Base-by-base conservation (phyloP, 2,888 invertebrate genomes). In the Clistopyga incitator region DNA sequence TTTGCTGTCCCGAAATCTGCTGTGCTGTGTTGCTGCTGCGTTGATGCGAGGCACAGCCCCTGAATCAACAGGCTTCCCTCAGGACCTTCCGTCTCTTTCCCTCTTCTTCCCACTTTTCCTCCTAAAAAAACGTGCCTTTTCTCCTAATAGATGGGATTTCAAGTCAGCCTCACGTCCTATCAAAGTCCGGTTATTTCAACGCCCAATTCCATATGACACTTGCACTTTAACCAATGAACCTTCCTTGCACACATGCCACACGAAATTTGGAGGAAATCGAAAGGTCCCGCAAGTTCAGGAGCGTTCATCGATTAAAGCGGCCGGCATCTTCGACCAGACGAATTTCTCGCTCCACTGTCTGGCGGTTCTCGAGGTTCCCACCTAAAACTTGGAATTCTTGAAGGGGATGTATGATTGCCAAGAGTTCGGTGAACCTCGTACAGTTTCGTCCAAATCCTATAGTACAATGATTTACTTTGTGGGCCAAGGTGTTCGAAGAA, bases 31-130 rank as follows among this genome's bases (percentile, higher is more conserved):
- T 74, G 85, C 84, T 81, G 85, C 54, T 70, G 67, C 77, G 74
- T 84, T 75, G 81, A 84, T 84, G 78, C 81, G 78, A 84, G 84
- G 81, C 67, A 86, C 87, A 86, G 86, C 87, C 87, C 86, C 88
- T 84, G 90, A 91, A 91, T 92, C 92, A 92, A 92, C 92, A 91
- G 92, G 92, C 92, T 90, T 89, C 88, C 85, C 82, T 82, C 84
- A 54, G 52, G 75, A 54, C 71, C n/a, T 64, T 70, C 18, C 54
- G 6, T 71, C n/a, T 67, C 61, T 70, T 75, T 61, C 10, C 67
- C 38, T 67, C 77, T 52, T 38, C 3, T 61, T 61, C 38, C 54
- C 23, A 38, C 25, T 20, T 38, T 65, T 25, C 65, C 42, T n/a
- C 42, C 20, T n/a, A 6, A 29, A 15, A 67, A 75, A 25, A 34